Evolutionary conservation across 2,797 vertebrate species (phyloP).

Genomic region (Arremon aurantiirostris): DNA sequence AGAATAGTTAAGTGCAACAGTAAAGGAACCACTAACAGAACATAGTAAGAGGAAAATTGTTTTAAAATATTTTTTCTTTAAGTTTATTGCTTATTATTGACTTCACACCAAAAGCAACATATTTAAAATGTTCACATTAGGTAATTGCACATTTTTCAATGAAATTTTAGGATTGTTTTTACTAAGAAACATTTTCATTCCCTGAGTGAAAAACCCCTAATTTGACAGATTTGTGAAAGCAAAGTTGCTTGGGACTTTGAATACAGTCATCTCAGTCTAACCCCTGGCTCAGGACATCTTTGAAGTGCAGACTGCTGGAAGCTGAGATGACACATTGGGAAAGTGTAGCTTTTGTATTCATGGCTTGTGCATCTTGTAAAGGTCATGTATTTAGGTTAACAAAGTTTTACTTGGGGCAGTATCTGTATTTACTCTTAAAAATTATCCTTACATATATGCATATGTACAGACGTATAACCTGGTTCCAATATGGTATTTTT

Average conservation of each 20-base stretch:
- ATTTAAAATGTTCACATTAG: not conserved
- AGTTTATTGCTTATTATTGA: not conserved
- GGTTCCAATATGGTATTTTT: not conserved
- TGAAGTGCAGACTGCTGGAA: not conserved
- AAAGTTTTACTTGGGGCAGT: not conserved
- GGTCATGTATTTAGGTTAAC: not conserved
- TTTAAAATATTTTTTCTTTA: not conserved
- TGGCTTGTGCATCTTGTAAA: not conserved
- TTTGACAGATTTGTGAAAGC: not conserved
- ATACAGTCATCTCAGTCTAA: not conserved
- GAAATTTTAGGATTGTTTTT: not conserved
- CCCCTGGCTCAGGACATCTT: not conserved
- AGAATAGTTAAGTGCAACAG: not conserved
- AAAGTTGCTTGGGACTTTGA: not conserved
- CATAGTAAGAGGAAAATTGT: rapidly evolving
- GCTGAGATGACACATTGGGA: not conserved
- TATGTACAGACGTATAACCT: not conserved
- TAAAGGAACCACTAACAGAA: not conserved
- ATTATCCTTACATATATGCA: not conserved
- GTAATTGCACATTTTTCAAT: not conserved
- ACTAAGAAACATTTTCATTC: not conserved
- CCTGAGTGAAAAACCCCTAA: not conserved
- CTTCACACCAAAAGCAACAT: not conserved
- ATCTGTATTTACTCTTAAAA: not conserved
- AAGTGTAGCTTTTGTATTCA: not conserved